Conservation (phyloP, 2,888 invertebrate genomes). For the Pycnomerus fuliginosus region DNA sequence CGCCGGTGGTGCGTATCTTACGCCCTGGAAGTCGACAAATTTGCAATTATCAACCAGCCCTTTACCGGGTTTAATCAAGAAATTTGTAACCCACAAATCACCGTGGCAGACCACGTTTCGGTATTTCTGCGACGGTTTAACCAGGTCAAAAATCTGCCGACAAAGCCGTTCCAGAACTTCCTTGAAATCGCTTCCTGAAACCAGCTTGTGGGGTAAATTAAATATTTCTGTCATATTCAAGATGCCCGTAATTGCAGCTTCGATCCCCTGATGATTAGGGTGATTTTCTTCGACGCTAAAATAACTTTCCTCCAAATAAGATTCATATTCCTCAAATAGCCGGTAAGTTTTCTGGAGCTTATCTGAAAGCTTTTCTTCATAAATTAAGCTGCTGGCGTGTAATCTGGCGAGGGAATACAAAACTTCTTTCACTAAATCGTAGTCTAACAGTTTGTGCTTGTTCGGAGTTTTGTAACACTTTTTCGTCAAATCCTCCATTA, state of each 20-base stretch:
- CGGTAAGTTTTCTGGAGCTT: slow-evolving; percentile 20
- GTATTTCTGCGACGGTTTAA: slow-evolving; percentile 48
- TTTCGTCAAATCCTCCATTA: slow-evolving; percentile 50
- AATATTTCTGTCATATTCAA: slow-evolving; percentile 38
- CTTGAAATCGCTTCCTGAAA: slow-evolving; percentile 36
- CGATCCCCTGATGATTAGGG: slow-evolving; percentile 31
- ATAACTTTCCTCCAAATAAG: slow-evolving; percentile 34
- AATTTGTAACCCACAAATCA: slow-evolving; percentile 66
- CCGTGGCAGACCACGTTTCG: slow-evolving; percentile 62
- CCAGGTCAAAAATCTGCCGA: slow-evolving; percentile 34
- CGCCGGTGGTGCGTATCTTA: slow-evolving; percentile 63
- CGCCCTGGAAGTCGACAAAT: slow-evolving; percentile 50
- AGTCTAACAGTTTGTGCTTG: slow-evolving; percentile 36
- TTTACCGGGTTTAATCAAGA: slow-evolving; percentile 40
- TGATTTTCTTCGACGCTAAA: slow-evolving; percentile 33
- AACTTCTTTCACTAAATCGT: slow-evolving; percentile 37
- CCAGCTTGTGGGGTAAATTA: slow-evolving; percentile 33
- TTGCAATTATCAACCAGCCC: slow-evolving; percentile 37
- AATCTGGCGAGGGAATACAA: slow-evolving; percentile 44
- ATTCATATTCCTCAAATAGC: slow-evolving; percentile 29
- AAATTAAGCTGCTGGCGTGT: slow-evolving; percentile 49
- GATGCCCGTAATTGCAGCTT: slow-evolving; percentile 39
- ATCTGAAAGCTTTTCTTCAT: slow-evolving; percentile 31
- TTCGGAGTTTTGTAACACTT: slow-evolving; percentile 39
- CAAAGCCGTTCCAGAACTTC: slow-evolving; percentile 28